Evolutionary conservation across 2,113 vertebrate species (phyloP).

Genomic region (Phylloscopus whistleri): DNA sequence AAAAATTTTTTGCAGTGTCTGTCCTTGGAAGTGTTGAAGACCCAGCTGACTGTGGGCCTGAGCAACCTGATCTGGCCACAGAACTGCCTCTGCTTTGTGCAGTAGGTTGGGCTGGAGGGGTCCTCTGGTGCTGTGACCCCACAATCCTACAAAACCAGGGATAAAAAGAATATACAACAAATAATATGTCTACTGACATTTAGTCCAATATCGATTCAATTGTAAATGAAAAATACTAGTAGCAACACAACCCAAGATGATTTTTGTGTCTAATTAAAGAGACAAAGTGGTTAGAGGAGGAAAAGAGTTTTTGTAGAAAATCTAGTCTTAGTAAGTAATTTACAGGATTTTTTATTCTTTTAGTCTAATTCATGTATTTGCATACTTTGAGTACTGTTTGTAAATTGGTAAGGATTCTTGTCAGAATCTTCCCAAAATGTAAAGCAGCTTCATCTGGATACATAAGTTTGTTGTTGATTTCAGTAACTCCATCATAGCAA

Average conservation of each 20-base stretch:
- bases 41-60: neutral
- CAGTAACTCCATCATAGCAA: constrained; percentile 49
- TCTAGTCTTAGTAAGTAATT: neutral
- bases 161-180: neutral
- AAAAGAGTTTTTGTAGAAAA: neutral
- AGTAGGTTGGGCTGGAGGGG: neutral
- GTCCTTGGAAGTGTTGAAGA: neutral
- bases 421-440: constrained; percentile 26
- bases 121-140: neutral
- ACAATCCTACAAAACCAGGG: neutral
- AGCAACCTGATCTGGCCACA: neutral
- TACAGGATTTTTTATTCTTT: neutral
- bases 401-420: constrained; percentile 8
- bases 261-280: neutral
- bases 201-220: neutral
- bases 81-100: neutral
- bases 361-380: neutral
- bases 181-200: neutral
- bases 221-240: neutral
- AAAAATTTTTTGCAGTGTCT: neutral
- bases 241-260: neutral
- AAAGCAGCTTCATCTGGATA: constrained; percentile 44
- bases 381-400: neutral
- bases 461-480: constrained; percentile 35
- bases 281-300: fast-evolving